These are phyloP conservation scores for Cynocephalus volans DNA, from an alignment of 2,113 vertebrate genomes.

Conservation along the genomic window DNA sequence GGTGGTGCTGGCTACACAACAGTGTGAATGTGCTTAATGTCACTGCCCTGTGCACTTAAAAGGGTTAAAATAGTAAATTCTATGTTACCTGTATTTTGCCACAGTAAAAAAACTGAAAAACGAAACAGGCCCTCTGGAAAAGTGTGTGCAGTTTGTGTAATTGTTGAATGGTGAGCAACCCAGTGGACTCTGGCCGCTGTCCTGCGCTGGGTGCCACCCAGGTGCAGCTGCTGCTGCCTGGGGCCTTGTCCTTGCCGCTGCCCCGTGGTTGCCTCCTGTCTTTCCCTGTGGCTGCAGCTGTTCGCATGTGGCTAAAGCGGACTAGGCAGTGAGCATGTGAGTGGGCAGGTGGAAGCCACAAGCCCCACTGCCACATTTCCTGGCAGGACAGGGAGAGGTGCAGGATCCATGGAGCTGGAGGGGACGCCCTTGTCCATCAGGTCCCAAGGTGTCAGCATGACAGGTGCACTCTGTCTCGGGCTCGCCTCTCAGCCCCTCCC, in stretches of 20 bases:
- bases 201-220: rapidly evolving
- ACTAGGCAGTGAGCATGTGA: background rate
- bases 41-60: background rate
- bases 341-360: background rate
- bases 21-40: background rate
- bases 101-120: background rate
- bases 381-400: no score
- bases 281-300: background rate
- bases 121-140: background rate
- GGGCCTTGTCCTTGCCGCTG: background rate
- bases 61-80: background rate
- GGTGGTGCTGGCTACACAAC: background rate
- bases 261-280: background rate
- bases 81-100: background rate
- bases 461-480: no score
- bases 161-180: background rate
- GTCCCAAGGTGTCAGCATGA: no score
- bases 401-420: no score
- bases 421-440: no score
- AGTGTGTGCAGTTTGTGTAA: background rate
- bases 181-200: background rate
- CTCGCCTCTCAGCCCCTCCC: background rate
- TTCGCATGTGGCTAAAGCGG: background rate
- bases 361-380: background rate
- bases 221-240: no score